phyloP scores from a whole-genome alignment of 2,113 vertebrate species.

The Peucedramus taeniatus region DNA sequence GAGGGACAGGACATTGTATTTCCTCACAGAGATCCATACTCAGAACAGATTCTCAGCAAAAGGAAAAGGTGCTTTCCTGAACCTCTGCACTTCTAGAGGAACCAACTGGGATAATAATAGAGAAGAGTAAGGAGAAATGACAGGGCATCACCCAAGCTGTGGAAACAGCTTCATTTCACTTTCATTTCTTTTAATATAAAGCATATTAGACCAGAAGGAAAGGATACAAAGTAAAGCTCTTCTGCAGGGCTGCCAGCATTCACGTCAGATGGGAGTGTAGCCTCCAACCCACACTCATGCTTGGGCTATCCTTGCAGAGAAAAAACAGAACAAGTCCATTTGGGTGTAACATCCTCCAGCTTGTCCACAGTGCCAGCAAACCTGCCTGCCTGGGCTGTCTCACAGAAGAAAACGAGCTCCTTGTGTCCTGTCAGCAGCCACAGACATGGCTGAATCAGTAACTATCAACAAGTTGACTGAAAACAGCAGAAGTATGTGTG shows the following conservation, averaged over 20 bases:
- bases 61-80: background rate
- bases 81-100: background rate
- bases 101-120: background rate
- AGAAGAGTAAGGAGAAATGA: background rate
- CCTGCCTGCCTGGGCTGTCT: background rate
- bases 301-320: background rate
- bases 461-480: slow-evolving; percentile 2
- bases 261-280: background rate
- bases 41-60: background rate
- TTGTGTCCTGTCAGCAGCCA: background rate
- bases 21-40: background rate
- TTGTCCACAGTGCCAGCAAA: background rate
- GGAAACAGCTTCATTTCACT: background rate
- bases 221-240: background rate
- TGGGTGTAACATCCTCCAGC: background rate
- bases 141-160: background rate
- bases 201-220: background rate
- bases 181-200: background rate
- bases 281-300: accelerated
- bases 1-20: background rate
- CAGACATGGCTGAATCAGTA: background rate
- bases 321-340: background rate
- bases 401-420: background rate
- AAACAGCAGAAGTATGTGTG: background rate
- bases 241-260: background rate